Percentiles rank a stretch among this genome's conserved stretches.
Conservation (phyloP, 2,888 invertebrate genomes). For the Eulithis prunata region DNA sequence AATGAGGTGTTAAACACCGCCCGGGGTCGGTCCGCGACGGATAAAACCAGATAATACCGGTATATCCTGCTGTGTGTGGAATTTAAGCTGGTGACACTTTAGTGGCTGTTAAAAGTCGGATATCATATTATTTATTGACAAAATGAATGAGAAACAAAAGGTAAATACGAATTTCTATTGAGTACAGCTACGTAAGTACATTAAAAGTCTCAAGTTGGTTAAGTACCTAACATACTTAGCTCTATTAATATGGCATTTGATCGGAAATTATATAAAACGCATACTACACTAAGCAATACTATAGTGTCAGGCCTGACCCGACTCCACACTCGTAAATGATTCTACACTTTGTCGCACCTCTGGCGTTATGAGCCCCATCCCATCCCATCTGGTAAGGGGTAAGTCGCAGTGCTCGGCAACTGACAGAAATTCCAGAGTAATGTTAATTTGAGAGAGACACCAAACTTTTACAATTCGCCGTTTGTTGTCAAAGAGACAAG, state of each 20-base stretch:
- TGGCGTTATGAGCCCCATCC: no score
- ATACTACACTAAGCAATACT: no score
- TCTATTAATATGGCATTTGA: no score
- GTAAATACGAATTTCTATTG: no score
- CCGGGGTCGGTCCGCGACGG: conserved; percentile 54
- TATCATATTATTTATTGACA: conserved; percentile 3
- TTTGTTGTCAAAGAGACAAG: conserved; percentile 36
- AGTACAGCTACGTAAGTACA: no score
- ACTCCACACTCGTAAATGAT: no score
- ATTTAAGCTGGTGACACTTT: conserved; percentile 31
- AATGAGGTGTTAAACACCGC: conserved; percentile 69
- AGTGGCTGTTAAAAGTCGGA: conserved; percentile 5
- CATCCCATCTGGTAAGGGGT: no score
- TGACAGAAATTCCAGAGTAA: conserved; percentile 12
- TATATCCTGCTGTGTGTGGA: conserved; percentile 46
- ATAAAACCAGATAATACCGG: conserved; percentile 54
- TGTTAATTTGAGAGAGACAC: conserved; percentile 21
- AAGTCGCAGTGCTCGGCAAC: neutral
- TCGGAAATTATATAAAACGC: no score
- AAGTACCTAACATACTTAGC: no score
- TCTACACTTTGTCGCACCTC: no score
- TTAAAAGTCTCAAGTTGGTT: no score
- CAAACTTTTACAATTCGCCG: conserved; percentile 28
- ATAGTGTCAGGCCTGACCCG: no score
- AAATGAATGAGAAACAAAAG: neutral